These are phyloP conservation scores for Gastracanthus pulcherrimus DNA, from an alignment of 2,888 invertebrate genomes.

Conservation along the genomic window DNA sequence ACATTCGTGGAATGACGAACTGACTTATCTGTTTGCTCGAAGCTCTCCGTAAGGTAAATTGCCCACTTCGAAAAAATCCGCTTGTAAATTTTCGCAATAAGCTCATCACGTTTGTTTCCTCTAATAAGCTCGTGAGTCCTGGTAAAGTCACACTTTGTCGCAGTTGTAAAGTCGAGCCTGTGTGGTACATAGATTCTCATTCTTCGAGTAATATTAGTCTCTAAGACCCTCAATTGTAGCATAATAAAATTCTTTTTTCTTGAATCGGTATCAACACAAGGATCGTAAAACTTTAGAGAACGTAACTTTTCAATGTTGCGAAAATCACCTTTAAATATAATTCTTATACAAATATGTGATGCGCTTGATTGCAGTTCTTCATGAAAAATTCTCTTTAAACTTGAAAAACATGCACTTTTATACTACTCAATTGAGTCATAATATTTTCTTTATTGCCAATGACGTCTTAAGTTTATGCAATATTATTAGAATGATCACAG, in stretches of 20 bases:
- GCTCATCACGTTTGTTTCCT: background rate
- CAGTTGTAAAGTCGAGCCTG: background rate
- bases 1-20: conserved; percentile 12
- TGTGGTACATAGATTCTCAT: background rate
- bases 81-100: conserved; percentile 41
- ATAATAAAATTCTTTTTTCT: conserved; percentile 35
- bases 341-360: conserved; percentile 14
- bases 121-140: background rate
- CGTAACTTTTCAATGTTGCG: conserved; percentile 25
- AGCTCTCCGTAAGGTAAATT: conserved; percentile 26
- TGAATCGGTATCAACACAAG: conserved; percentile 4
- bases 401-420: background rate
- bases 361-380: background rate
- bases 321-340: conserved; percentile 9
- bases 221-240: conserved; percentile 24
- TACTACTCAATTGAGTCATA: background rate
- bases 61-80: background rate
- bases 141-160: no score
- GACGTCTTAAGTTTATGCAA: no score
- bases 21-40: conserved; percentile 34
- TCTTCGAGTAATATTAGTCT: conserved; percentile 5
- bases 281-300: conserved; percentile 32
- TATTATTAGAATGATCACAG: no score
- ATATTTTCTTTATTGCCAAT: background rate
- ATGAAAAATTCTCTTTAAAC: conserved; percentile 6